phyloP scores from a whole-genome alignment of 2,113 vertebrate species.

The Platichthys flesus region DNA sequence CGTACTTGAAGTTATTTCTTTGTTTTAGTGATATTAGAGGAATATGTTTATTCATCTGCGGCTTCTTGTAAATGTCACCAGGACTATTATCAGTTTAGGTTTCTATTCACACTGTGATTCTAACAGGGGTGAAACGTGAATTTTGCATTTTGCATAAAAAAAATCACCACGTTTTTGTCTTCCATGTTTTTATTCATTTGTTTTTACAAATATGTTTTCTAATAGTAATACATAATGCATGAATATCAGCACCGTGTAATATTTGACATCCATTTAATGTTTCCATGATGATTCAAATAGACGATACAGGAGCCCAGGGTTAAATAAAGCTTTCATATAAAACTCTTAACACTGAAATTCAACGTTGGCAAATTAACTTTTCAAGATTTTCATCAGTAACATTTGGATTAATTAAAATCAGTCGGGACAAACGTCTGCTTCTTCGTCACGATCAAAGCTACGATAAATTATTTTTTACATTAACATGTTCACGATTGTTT shows the following conservation, averaged over 20 bases:
- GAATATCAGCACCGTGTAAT: neutral
- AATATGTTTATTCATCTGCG: slow-evolving; percentile 2
- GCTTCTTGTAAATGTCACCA: too few species aligned
- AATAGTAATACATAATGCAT: neutral
- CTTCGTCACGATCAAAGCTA: too few species aligned
- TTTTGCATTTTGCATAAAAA: neutral
- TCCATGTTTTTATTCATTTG: neutral
- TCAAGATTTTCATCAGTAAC: neutral
- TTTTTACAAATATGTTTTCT: slow-evolving; percentile 9
- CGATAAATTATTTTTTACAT: too few species aligned
- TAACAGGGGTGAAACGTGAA: too few species aligned
- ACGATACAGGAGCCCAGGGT: neutral
- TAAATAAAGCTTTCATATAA: neutral
- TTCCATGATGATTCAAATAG: neutral
- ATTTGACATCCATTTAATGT: neutral
- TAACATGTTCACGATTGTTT: neutral
- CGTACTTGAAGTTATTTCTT: slow-evolving; percentile 55
- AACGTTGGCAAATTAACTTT: too few species aligned
- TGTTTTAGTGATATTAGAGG: slow-evolving; percentile 17
- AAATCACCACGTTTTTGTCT: neutral
- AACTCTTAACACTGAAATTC: too few species aligned
- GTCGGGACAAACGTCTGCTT: too few species aligned
- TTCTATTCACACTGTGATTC: too few species aligned
- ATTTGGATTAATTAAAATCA: too few species aligned
- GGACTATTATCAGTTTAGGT: too few species aligned